phyloP scores from a whole-genome alignment of 37 sponge, comb jelly and placozoan genomes.

The Crambe crambe region DNA sequence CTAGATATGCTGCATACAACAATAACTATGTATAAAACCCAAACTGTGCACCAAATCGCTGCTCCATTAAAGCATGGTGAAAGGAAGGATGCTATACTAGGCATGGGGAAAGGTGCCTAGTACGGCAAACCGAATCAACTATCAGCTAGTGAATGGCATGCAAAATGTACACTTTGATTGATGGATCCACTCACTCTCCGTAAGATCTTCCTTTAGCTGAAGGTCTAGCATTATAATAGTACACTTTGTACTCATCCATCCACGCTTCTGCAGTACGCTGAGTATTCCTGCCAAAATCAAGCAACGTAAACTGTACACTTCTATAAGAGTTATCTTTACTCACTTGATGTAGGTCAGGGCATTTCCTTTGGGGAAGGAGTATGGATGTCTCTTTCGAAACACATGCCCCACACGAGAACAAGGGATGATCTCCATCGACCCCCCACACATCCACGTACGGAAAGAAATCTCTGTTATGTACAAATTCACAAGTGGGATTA shows the following conservation, averaged over 20 bases:
- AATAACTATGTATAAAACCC: neutral
- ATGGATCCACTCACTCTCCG: conserved; percentile 40
- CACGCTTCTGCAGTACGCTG: conserved; percentile 92
- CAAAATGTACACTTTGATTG: neutral
- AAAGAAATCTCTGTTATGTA: conserved; percentile 88
- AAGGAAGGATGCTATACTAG: neutral
- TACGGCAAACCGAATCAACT: neutral
- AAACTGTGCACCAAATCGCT: no score
- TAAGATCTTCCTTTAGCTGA: conserved; percentile 59
- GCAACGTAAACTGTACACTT: neutral
- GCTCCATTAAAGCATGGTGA: neutral
- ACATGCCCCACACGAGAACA: conserved; percentile 99
- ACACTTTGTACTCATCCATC: conserved; percentile 97
- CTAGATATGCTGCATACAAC: conserved; percentile 40
- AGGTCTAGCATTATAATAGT: conserved; percentile 83
- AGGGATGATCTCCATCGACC: conserved; percentile 95
- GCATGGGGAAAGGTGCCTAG: neutral
- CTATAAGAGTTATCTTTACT: conserved; percentile 1
- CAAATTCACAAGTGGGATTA: no score
- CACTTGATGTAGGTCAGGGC: conserved; percentile 90
- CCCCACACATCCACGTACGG: conserved; percentile 97
- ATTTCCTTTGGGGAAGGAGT: conserved; percentile 95
- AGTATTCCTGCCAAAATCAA: conserved; percentile 62
- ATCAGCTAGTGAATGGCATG: no score
- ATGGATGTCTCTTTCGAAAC: conserved; percentile 96